Base-by-base conservation (phyloP, 2,888 invertebrate genomes). In the Pseudoips prasinana region DNA sequence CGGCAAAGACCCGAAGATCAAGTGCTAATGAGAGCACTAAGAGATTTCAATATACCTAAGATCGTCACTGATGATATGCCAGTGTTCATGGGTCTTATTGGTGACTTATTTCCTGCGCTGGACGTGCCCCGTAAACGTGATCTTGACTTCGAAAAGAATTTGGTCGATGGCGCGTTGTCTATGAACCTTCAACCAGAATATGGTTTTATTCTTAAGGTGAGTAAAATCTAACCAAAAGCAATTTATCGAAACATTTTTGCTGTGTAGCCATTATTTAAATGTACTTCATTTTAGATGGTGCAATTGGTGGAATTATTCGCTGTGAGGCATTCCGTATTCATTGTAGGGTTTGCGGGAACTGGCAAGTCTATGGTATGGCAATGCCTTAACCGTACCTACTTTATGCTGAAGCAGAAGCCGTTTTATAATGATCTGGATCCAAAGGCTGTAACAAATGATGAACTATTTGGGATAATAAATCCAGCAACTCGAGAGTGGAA, bases 291-390 rank as follows among this genome's bases (percentile, higher is more conserved):
- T 29, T 46, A 94, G 94, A 93, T 96, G 64, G 97, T 98, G 0
- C 98, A 98, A 74, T 84, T 98, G 8, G 96, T 97, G 50, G 98
- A 98, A 79, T 76, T 98, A 28, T 94, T 98, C 71, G 96, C 96
- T 25, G 98, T 98, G 2, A 91, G 98, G 25, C 98, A 98, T 80
- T 98, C 98, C 0, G 98, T 98, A 0, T 96, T 96, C 70, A 94
- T 96, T 46, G 89, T 93, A 31, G 96, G 96, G 1, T 92, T 92
- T 66, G 94, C 97, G 19, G 98, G 98, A 1, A 96, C 97, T 2
- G 98, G 98, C 7, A 98, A 98, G 75, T 93, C 95, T 0, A 94
- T 95, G 90, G 95, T 98, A 0, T 98, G 98, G 97, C 96, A 95
- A 71, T 96, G 97, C 0, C 87, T 98, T 1, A 92, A 93, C 64